These are phyloP conservation scores for Entomyzon cyanotis DNA, from an alignment of 2,113 vertebrate genomes.

Conservation along the genomic window DNA sequence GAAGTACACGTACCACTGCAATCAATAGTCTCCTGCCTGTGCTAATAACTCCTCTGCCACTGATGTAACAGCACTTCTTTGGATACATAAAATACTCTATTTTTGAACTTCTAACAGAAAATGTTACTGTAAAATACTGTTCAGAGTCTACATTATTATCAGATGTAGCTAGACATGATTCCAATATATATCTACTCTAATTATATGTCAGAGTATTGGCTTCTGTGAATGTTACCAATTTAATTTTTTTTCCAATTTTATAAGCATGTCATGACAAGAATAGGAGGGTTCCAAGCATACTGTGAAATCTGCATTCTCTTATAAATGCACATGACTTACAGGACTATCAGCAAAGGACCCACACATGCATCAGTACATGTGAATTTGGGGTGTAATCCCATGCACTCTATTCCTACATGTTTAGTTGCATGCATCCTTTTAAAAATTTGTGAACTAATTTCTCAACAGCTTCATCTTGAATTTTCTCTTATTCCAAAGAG, in stretches of 20 bases:
- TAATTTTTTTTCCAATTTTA: not conserved
- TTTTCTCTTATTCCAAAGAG: not conserved
- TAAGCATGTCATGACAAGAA: not conserved
- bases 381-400: not conserved
- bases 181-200: not conserved
- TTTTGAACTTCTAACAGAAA: not conserved
- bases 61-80: not conserved
- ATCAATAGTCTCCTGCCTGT: not conserved
- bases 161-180: not conserved
- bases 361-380: accelerated
- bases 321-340: not conserved
- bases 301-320: not conserved
- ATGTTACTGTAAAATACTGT: not conserved
- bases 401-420: accelerated
- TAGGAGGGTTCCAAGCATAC: not conserved
- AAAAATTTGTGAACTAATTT: not conserved
- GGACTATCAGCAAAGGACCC: not conserved
- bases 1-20: not conserved
- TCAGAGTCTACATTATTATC: not conserved
- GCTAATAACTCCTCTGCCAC: not conserved
- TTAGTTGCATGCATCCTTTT: not conserved
- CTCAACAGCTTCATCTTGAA: not conserved
- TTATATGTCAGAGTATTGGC: not conserved
- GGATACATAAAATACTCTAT: not conserved
- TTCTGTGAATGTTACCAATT: not conserved